Evolutionary conservation across 2,888 invertebrate genomes (phyloP).

Genomic region (Orchesella flavescens): DNA sequence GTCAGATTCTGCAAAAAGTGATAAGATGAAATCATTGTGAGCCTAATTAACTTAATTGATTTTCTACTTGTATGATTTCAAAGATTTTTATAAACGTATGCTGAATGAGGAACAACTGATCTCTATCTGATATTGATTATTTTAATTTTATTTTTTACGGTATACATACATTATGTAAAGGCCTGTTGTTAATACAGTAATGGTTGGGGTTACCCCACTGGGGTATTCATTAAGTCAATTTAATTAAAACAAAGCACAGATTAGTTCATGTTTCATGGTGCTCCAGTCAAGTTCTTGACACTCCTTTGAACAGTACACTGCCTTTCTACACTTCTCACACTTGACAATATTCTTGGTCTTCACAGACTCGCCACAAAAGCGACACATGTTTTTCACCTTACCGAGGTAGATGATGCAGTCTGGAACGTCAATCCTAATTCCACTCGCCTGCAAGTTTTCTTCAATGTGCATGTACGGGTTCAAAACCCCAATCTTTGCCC

Average conservation of each 20-base stretch:
- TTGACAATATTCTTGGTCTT: constrained; percentile 11
- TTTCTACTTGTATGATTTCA: too few species aligned
- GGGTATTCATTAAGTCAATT: too few species aligned
- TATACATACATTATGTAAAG: too few species aligned
- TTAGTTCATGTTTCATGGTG: constrained; percentile 9
- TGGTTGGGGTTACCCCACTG: too few species aligned
- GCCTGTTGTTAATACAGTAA: too few species aligned
- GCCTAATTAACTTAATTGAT: too few species aligned
- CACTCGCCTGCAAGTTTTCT: neutral
- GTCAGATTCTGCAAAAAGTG: too few species aligned
- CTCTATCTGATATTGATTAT: too few species aligned
- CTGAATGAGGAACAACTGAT: too few species aligned
- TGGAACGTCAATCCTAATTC: constrained; percentile 6
- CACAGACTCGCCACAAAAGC: constrained; percentile 28
- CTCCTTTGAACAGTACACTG: constrained; percentile 18
- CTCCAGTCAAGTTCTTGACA: constrained; percentile 30
- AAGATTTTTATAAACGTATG: too few species aligned
- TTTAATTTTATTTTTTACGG: too few species aligned
- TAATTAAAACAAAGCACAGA: neutral
- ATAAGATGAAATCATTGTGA: too few species aligned
- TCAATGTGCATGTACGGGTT: constrained; percentile 41
- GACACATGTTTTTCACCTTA: constrained; percentile 11
- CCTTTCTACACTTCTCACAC: constrained; percentile 17
- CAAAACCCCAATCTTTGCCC: constrained; percentile 30
- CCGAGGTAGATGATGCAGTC: neutral